A percentile compares a stretch with the other conserved stretches of the same genome.
Conservation (phyloP, 2,888 invertebrate species). For the Cheilosia soror region DNA sequence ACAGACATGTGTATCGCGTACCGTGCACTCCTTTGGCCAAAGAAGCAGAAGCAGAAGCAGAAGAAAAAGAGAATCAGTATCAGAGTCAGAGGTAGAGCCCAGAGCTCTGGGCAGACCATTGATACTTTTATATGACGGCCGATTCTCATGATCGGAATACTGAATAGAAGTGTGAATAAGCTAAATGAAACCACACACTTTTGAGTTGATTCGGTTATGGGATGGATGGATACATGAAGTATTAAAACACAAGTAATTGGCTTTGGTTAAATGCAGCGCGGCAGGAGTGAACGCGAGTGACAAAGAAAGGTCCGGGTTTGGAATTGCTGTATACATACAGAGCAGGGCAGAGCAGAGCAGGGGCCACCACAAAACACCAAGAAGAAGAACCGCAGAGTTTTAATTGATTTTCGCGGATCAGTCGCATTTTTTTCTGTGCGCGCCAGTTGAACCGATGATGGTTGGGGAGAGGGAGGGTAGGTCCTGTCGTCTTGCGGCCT, state of each 20-base stretch:
- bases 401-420: conserved; percentile 70
- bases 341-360: background rate
- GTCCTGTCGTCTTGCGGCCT: background rate
- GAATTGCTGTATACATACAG: background rate
- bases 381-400: conserved; percentile 54
- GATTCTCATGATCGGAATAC: conserved; percentile 70
- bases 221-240: conserved; percentile 51
- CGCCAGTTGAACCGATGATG: conserved; percentile 1
- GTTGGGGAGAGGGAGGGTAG: background rate
- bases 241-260: conserved; percentile 70
- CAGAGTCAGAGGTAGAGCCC: conserved; percentile 20
- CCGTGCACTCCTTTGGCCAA: conserved; percentile 17
- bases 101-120: conserved; percentile 46
- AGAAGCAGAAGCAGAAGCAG: background rate
- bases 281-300: conserved; percentile 54
- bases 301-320: conserved; percentile 73
- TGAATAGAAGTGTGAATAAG: conserved; percentile 73
- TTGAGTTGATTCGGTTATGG: conserved; percentile 62
- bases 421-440: conserved; percentile 40
- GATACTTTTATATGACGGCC: conserved; percentile 71
- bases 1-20: background rate
- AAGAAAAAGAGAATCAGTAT: background rate
- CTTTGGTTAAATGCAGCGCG: conserved; percentile 60
- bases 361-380: background rate
- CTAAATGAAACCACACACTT: conserved; percentile 65